Evolutionary conservation across 1,140 invertebrate species (phyloP).

Genomic region (Cyphomyrmex costatus): DNA sequence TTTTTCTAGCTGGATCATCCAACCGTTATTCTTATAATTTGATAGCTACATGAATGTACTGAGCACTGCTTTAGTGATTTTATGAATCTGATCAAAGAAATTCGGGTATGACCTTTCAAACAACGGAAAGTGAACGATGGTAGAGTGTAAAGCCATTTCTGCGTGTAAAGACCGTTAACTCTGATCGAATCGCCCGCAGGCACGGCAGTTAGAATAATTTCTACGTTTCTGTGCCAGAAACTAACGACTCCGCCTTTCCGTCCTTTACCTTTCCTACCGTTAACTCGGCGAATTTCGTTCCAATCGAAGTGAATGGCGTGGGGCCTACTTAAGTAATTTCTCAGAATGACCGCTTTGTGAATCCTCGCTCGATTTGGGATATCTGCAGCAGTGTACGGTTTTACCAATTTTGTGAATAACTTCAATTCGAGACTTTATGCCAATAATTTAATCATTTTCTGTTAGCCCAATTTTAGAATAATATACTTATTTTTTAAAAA

Average conservation of each 20-base stretch:
- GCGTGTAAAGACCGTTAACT: constrained; percentile 77
- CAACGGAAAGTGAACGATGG: constrained; percentile 56
- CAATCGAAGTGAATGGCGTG: constrained; percentile 38
- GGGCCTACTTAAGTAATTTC: constrained; percentile 57
- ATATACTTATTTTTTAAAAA: neutral
- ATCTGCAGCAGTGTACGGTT: constrained; percentile 7
- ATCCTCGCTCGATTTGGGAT: constrained; percentile 26
- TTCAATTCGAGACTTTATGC: neutral
- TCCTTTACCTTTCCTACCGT: constrained; percentile 67
- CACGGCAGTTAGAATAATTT: constrained; percentile 71
- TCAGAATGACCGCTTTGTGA: constrained; percentile 15
- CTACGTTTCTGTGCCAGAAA: constrained; percentile 70
- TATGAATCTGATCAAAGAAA: constrained; percentile 30
- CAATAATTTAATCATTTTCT: constrained; percentile 12
- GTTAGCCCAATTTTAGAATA: neutral
- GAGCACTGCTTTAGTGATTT: constrained; percentile 1
- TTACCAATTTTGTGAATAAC: constrained; percentile 45
- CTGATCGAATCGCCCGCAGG: constrained; percentile 63
- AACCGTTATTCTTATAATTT: neutral
- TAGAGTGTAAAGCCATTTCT: constrained; percentile 66
- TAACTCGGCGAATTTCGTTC: constrained; percentile 53
- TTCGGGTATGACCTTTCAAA: constrained; percentile 62
- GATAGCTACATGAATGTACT: neutral
- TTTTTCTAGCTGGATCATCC: neutral
- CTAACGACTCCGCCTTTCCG: constrained; percentile 58